A percentile compares a stretch with the other conserved stretches of the same genome.
Conservation (phyloP, 2,113 vertebrate genomes). For the Mesoclemmys tuberculata region DNA sequence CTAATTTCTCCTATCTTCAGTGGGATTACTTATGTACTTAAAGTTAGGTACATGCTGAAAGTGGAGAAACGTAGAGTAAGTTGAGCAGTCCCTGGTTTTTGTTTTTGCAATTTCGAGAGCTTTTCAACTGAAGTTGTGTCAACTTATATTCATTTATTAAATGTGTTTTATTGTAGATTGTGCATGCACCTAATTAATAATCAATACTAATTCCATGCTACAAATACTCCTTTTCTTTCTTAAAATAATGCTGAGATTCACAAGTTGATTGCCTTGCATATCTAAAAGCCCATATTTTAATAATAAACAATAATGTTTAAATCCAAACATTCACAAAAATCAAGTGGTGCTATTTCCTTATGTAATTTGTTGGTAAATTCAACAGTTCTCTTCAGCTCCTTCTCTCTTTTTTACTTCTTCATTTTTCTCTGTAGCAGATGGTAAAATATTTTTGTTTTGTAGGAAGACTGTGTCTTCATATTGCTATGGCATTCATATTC, state of each 20-base stretch:
- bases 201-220: background rate
- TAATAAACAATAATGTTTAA: background rate
- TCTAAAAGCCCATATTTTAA: background rate
- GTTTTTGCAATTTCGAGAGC: background rate
- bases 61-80: background rate
- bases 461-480: slow-evolving; percentile 61
- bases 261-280: background rate
- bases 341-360: slow-evolving; percentile 34
- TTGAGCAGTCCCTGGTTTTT: background rate
- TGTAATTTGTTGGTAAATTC: slow-evolving; percentile 62
- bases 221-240: background rate
- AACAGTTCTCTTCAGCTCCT: slow-evolving; percentile 9
- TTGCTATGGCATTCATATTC: slow-evolving; percentile 44
- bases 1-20: too few species aligned
- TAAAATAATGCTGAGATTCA: background rate
- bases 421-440: slow-evolving; percentile 31
- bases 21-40: too few species aligned
- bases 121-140: background rate
- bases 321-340: background rate
- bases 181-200: background rate
- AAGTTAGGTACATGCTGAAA: too few species aligned
- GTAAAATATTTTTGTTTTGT: slow-evolving; percentile 23
- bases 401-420: slow-evolving; percentile 37
- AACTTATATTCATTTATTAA: background rate
- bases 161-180: slow-evolving; percentile 3